Conservation (phyloP, 2,113 vertebrate genomes). For the Cairina moschata region DNA sequence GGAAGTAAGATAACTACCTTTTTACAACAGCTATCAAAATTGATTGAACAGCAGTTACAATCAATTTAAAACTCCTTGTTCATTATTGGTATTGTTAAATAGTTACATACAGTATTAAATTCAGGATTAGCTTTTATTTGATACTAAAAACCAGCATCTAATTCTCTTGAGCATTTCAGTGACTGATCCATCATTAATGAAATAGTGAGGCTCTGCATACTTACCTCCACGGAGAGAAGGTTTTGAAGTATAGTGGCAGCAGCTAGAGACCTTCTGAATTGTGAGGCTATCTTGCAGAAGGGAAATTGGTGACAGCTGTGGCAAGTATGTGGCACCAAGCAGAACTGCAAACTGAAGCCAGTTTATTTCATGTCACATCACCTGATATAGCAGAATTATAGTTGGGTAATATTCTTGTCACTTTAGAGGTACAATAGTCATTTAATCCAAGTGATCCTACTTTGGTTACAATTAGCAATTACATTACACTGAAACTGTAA, state of each 20-base stretch:
- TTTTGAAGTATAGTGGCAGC: not conserved
- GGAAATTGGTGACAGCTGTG: not conserved
- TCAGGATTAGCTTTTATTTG: not conserved
- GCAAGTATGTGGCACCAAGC: not conserved
- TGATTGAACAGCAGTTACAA: not conserved
- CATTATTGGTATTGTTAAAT: not conserved
- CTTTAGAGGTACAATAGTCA: not conserved
- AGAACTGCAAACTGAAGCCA: not conserved
- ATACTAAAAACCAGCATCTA: not conserved
- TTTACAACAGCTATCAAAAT: not conserved
- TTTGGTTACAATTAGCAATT: not conserved
- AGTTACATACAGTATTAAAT: not conserved
- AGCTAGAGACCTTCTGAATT: not conserved
- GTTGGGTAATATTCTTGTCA: not conserved
- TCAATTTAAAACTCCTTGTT: not conserved
- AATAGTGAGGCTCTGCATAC: not conserved
- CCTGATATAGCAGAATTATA: not conserved
- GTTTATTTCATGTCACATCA: not conserved
- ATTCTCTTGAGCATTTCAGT: not conserved
- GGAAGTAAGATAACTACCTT: not conserved
- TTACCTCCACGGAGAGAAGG: not conserved
- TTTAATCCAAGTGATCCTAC: not conserved
- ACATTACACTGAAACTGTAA: not conserved
- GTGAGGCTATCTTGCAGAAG: not conserved
- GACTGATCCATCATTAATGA: not conserved